Evolutionary conservation across 2,888 invertebrate genomes (phyloP).

Genomic region (Hypercompe scribonia): DNA sequence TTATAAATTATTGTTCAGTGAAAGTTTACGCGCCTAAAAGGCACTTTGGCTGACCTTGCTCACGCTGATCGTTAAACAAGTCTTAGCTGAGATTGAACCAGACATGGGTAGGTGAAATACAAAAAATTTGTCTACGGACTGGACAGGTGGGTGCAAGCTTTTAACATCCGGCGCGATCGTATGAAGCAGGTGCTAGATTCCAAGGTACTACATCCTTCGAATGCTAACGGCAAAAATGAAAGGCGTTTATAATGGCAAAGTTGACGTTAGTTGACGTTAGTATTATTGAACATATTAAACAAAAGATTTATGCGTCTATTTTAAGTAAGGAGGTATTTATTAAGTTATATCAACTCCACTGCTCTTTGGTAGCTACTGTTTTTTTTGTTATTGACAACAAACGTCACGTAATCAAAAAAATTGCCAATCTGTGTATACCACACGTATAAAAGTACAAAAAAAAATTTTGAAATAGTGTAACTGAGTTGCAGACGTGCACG

Average conservation of each 20-base stretch:
- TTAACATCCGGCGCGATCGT: slow-evolving; percentile 54
- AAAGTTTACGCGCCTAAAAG: slow-evolving; percentile 59
- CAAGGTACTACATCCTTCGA: slow-evolving; percentile 41
- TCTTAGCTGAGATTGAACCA: slow-evolving; percentile 36
- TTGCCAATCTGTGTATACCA: background rate
- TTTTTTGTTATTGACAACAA: background rate
- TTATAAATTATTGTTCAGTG: slow-evolving; percentile 48
- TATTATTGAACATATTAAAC: slow-evolving; percentile 26
- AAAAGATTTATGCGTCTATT: slow-evolving; percentile 13
- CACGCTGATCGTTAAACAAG: slow-evolving; percentile 53
- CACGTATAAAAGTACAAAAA: too few species aligned
- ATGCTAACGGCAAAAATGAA: slow-evolving; percentile 49
- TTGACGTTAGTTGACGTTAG: slow-evolving; percentile 28
- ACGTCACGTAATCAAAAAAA: background rate
- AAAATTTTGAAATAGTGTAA: too few species aligned
- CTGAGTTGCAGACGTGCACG: too few species aligned
- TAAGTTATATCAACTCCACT: background rate
- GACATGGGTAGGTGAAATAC: slow-evolving; percentile 31
- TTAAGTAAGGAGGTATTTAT: background rate
- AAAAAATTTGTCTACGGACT: slow-evolving; percentile 20
- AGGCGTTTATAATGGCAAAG: slow-evolving; percentile 49
- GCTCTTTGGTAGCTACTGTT: background rate
- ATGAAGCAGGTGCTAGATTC: slow-evolving; percentile 53
- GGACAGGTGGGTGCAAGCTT: slow-evolving; percentile 50
- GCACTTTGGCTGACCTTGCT: slow-evolving; percentile 60